phyloP scores from a whole-genome alignment of 2,113 vertebrate species.

The Periophthalmus modestus region DNA sequence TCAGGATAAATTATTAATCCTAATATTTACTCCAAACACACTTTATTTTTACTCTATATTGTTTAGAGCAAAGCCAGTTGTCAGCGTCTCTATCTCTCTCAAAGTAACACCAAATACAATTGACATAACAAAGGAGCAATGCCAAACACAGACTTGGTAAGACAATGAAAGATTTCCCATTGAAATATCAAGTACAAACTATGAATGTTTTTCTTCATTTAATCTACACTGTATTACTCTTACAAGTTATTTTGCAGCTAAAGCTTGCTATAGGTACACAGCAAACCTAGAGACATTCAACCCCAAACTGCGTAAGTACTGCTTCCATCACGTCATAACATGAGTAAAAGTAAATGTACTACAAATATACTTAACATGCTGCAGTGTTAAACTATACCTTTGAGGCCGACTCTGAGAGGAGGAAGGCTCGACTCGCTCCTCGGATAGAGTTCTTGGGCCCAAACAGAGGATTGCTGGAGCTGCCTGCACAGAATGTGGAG shows the following conservation, averaged over 20 bases:
- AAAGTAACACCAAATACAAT: slow-evolving; percentile 74
- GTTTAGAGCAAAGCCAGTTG: slow-evolving; percentile 83
- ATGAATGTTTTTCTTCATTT: not conserved
- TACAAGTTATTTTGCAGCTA: slow-evolving; percentile 76
- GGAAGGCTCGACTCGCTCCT: slow-evolving; percentile 69
- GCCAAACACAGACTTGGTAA: slow-evolving; percentile 81
- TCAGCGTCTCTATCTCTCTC: slow-evolving; percentile 80
- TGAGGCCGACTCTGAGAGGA: slow-evolving; percentile 80
- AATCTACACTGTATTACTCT: not conserved
- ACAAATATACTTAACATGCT: not conserved
- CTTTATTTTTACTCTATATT: not conserved
- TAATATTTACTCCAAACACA: not conserved
- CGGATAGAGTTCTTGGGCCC: slow-evolving; percentile 78
- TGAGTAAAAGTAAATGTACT: not conserved
- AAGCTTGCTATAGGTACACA: slow-evolving; percentile 85
- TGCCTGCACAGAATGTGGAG: slow-evolving; percentile 72
- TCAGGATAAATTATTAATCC: not conserved
- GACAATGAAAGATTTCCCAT: not conserved
- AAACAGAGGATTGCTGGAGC: slow-evolving; percentile 66
- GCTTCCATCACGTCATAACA: not conserved
- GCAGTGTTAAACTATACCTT: slow-evolving; percentile 78
- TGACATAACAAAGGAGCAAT: slow-evolving; percentile 55
- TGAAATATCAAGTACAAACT: not conserved
- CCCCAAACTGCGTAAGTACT: slow-evolving; percentile 82
- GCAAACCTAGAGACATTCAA: slow-evolving; percentile 78